Conservation (phyloP, 2,797 vertebrate species). For the Karalla daura region DNA sequence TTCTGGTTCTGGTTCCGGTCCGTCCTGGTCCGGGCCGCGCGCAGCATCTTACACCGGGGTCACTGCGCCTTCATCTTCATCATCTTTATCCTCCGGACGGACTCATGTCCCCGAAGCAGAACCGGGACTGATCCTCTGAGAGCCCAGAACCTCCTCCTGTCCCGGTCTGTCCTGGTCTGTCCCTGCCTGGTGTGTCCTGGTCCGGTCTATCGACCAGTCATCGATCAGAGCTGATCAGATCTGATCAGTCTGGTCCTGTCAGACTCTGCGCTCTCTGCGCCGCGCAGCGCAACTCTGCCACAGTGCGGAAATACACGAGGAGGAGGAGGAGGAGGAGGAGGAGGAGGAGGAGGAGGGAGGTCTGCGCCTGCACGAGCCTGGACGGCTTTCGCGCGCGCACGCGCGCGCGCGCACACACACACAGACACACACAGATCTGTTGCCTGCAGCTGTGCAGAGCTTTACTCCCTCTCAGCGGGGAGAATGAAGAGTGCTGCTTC, state of each 20-base stretch:
- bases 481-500: constrained; percentile 3
- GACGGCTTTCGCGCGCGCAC: background rate
- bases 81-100: constrained; percentile 9
- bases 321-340: constrained; percentile 52
- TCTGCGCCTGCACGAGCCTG: background rate
- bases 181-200: background rate
- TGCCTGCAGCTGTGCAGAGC: constrained; percentile 24
- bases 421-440: background rate
- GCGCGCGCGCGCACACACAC: background rate
- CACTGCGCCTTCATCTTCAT: constrained; percentile 26
- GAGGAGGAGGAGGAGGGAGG: constrained; percentile 32
- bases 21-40: constrained; percentile 81
- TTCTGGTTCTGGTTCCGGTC: constrained; percentile 72
- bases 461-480: constrained; percentile 53
- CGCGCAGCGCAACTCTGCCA: constrained; percentile 11
- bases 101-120: constrained; percentile 8
- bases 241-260: too few species aligned
- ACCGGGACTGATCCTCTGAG: too few species aligned
- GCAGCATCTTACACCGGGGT: constrained; percentile 69
- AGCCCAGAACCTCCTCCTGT: background rate
- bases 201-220: background rate
- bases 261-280: too few species aligned
- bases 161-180: background rate
- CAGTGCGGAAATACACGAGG: constrained; percentile 47
- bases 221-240: constrained; percentile 1